Base-by-base conservation (phyloP, 2,113 vertebrate species). In the Albula glossodonta region DNA sequence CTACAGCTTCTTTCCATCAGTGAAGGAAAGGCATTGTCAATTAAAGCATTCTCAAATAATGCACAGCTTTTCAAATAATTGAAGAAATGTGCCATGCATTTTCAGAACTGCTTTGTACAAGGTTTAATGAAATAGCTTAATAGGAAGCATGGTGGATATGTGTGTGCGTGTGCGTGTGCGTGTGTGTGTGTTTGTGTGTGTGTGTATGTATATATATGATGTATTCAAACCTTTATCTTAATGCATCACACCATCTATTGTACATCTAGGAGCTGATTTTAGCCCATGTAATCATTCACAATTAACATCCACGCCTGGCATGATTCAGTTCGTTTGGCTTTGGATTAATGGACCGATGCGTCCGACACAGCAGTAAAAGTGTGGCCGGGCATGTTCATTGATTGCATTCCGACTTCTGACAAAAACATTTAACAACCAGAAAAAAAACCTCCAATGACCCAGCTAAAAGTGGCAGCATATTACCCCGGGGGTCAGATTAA, bases 381-480 rank as follows among this genome's bases (percentile, higher is more conserved):
- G 53, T 6, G 53, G 53, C 53, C 53, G 12, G 53, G 31, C 53
- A 56, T 56, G 53, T 56, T 56, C 53, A 56, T 56, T 56, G 53
- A 56, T 56, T 31, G 70, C 70, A 9, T 74, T 74, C 8, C 25
- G 70, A 74, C 7, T 74, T 31, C 70, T n/a, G 31, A 31, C 5
- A 74, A 74, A 74, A 74, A 74, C 70, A 74, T 74, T 74, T 74
- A 22, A 74, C 70, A 74, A 74, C n/a, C 70, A n/a, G n/a, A 74
- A 66, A 66, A 66, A 66, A 74, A 31, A 8, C 6, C 3, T 8
- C 70, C 70, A 31, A 22, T 74, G 70, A 74, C 70, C 25, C n/a
- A 74, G 70, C 70, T 74, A 74, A 74, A 31, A 31, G 70, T 74
- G 70, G 70, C 22, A 31, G 70, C 70, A 31, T 74, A 74, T 74